A percentile compares a stretch with the other conserved stretches of the same genome.
These are phyloP conservation scores for Gyrodactylus bullatarudis DNA, from an alignment of 1,140 invertebrate genomes.

Conservation along the genomic window DNA sequence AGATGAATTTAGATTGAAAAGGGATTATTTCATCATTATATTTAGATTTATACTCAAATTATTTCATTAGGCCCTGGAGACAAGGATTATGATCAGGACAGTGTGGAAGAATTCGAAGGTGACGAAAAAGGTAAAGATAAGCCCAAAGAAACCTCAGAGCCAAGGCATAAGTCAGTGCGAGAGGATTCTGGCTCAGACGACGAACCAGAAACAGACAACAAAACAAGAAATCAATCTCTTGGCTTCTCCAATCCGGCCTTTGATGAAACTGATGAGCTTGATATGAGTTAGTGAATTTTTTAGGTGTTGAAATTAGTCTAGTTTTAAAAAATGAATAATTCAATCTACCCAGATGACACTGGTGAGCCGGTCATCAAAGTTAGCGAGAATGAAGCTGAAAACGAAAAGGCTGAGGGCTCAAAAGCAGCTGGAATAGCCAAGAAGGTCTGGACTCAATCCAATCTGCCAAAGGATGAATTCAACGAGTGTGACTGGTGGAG, in stretches of 20 bases:
- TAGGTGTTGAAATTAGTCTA: too few species aligned
- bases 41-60: too few species aligned
- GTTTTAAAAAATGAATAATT: too few species aligned
- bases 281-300: background rate
- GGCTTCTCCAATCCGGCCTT: background rate
- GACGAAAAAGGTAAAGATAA: background rate
- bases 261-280: background rate
- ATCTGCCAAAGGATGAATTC: slow-evolving; percentile 27
- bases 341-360: too few species aligned
- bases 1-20: too few species aligned
- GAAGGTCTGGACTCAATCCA: background rate
- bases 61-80: background rate
- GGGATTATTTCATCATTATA: too few species aligned
- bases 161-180: too few species aligned
- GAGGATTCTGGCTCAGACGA: background rate
- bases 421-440: too few species aligned
- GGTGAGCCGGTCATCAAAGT: too few species aligned
- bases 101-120: background rate
- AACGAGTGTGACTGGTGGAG: slow-evolving; percentile 50
- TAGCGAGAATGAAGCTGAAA: too few species aligned
- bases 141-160: background rate
- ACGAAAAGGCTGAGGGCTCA: too few species aligned
- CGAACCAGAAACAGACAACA: background rate
- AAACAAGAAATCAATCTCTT: background rate
- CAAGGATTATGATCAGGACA: background rate